Base-by-base conservation (phyloP, 2,888 invertebrate genomes). In the Pristionchus mayeri region DNA sequence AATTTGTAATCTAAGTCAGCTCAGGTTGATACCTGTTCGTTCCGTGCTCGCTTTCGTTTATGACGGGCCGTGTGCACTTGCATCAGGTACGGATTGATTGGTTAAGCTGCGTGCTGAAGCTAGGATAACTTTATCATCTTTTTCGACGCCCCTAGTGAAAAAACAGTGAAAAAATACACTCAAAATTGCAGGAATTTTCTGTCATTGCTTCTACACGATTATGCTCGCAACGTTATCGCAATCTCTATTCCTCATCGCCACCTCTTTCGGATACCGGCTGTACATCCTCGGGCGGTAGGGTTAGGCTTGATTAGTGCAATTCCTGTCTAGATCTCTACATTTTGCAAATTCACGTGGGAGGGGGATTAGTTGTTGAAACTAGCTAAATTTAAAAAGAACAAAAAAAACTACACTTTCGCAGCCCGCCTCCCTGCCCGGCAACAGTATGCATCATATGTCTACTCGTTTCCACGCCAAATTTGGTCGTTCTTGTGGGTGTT, bases 1-100 rank as follows among this genome's bases (percentile, higher is more conserved):
- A n/a, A n/a, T n/a, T n/a, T n/a, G n/a, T n/a, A n/a, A n/a, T n/a
- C n/a, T n/a, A n/a, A n/a, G n/a, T 63, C 30, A 34, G 3, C 34
- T 9, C 7, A 71, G 71, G 6, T 40, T 24, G 40, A 24, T 71
- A 9, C 71, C 71, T 1, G 24, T 40, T 3, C 44, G 71, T 2
- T 40, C 40, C 24, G 71, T 71, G 11, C 71, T 71, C 4, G 71
- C 71, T 11, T 71, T 40, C 40, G 16, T 71, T n/a, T 71, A 63
- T 21, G 63, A 63, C 21, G 63, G 63, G 30, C 63, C 63, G 2
- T 63, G 63, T 16, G 63, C 63, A 0, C 34, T 30, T 18, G 63
- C 34, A 0, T 63, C 63, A 37, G 63, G 63, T 60, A 1, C 13
- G 7, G 21, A 52, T 21, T 21, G 3, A 1, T 0, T n/a, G 3